These are phyloP conservation scores for Epiblema foenella DNA, from an alignment of 2,888 invertebrate genomes.

Conservation along the genomic window DNA sequence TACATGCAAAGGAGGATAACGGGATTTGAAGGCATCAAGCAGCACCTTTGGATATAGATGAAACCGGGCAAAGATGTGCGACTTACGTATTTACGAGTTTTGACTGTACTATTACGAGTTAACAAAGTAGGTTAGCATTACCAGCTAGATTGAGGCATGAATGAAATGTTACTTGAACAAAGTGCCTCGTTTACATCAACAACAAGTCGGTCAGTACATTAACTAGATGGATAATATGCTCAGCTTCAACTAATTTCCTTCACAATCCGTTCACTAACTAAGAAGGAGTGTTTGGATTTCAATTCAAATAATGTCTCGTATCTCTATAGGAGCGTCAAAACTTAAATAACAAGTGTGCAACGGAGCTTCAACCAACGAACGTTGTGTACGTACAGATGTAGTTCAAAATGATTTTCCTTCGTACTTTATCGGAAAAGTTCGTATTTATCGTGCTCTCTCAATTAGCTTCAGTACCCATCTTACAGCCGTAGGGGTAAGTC, in stretches of 20 bases:
- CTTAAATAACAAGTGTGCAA: not conserved
- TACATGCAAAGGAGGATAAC: too few species aligned
- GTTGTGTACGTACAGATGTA: not conserved
- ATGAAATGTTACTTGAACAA: constrained; percentile 57
- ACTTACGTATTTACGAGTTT: too few species aligned
- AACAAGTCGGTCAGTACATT: constrained; percentile 81
- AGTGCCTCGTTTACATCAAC: constrained; percentile 79
- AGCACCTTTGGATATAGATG: too few species aligned
- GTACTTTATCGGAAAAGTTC: too few species aligned
- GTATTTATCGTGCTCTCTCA: too few species aligned
- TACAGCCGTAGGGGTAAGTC: too few species aligned
- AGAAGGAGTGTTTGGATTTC: constrained; percentile 72
- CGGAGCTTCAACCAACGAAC: not conserved
- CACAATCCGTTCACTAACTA: constrained; percentile 77
- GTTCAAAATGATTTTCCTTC: too few species aligned
- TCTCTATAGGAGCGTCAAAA: constrained; percentile 54
- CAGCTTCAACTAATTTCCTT: constrained; percentile 74
- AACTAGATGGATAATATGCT: constrained; percentile 81
- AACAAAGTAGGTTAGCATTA: constrained; percentile 16
- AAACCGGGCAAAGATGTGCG: too few species aligned
- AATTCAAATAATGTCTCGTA: constrained; percentile 61
- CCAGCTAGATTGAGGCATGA: constrained; percentile 28
- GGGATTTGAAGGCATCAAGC: too few species aligned
- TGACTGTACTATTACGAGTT: not conserved
- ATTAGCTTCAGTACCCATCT: too few species aligned